A percentile compares a stretch with the other conserved stretches of the same genome.
Conservation (phyloP, 2,113 vertebrate genomes). For the Eidolon helvum region DNA sequence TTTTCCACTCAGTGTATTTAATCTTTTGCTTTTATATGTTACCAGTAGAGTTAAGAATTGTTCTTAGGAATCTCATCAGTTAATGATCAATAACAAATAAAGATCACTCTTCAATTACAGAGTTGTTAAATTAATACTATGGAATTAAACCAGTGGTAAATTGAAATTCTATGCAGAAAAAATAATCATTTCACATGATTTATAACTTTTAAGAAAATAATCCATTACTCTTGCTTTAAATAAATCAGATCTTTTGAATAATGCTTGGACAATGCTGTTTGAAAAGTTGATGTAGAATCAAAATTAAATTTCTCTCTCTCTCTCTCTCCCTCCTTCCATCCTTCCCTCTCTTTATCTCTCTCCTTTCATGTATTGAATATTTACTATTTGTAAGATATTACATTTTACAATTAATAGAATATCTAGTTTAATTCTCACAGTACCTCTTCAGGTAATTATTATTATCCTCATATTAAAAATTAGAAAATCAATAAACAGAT, state of each 20-base stretch:
- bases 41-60: background rate
- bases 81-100: slow-evolving; percentile 15
- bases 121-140: background rate
- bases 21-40: background rate
- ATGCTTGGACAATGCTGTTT: background rate
- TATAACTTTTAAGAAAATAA: background rate
- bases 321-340: background rate
- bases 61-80: slow-evolving; percentile 27
- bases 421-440: background rate
- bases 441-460: slow-evolving; percentile 19
- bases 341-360: background rate
- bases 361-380: background rate
- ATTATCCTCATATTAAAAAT: background rate
- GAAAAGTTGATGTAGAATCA: background rate
- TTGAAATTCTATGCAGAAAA: background rate
- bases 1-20: background rate
- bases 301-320: background rate
- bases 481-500: background rate
- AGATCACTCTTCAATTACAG: background rate
- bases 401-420: background rate
- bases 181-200: background rate
- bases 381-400: background rate
- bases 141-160: background rate
- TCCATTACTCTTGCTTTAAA: background rate
- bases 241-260: background rate